These are phyloP conservation scores for Tauraco erythrolophus DNA, from an alignment of 2,113 vertebrate species.

Conservation along the genomic window DNA sequence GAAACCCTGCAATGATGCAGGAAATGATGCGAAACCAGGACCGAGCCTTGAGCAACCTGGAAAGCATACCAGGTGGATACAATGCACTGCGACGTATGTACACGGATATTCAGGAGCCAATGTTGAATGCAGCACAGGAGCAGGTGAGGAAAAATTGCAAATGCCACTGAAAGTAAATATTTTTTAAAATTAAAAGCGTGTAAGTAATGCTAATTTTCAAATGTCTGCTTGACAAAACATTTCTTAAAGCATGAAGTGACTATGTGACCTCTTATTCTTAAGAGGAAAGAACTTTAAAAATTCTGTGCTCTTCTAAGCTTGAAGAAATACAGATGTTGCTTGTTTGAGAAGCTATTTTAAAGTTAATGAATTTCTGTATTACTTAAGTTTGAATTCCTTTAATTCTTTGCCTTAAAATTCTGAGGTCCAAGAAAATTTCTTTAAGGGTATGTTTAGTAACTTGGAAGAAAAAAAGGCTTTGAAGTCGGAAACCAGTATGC, in stretches of 20 bases:
- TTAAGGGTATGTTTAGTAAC: neutral
- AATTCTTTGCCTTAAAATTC: neutral
- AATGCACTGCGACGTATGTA: constrained; percentile 85
- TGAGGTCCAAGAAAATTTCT: neutral
- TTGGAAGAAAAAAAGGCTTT: neutral
- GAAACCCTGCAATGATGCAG: constrained; percentile 88
- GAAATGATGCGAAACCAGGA: constrained; percentile 89
- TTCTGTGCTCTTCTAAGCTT: neutral
- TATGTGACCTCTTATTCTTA: neutral
- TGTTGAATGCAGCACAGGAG: constrained; percentile 84
- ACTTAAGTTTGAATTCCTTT: neutral
- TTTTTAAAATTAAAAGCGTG: neutral
- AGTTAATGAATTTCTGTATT: neutral
- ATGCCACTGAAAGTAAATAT: neutral
- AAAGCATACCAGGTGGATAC: constrained; percentile 86
- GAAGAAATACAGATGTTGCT: neutral
- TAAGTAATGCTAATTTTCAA: neutral
- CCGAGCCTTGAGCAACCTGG: constrained; percentile 84
- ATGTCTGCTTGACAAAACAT: neutral
- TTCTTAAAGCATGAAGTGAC: neutral
- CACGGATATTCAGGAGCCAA: constrained; percentile 85
- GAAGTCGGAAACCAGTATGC: neutral
- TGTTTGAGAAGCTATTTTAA: neutral
- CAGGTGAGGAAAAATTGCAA: constrained; percentile 70
- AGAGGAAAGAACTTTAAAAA: neutral